A percentile compares a stretch with the other conserved stretches of the same genome.
Conservation (phyloP, 2,113 vertebrate genomes). For the Murina feae region DNA sequence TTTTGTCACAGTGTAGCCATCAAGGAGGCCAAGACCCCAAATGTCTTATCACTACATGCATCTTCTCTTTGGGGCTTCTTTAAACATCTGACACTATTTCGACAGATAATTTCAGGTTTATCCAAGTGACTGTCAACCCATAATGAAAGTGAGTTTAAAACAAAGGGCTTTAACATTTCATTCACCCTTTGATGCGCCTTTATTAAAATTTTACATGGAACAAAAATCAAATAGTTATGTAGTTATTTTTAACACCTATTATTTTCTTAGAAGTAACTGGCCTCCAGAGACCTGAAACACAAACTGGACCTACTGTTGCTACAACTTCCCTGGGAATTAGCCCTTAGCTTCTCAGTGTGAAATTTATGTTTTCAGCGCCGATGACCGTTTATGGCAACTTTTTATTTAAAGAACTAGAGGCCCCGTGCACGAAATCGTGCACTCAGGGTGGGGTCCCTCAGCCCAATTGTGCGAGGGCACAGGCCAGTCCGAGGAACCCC, state of each 20-base stretch:
- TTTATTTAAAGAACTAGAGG: neutral
- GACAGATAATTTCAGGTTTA: slow-evolving; percentile 5
- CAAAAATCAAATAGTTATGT: slow-evolving; percentile 6
- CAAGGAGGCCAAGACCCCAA: neutral
- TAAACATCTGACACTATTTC: slow-evolving; percentile 4
- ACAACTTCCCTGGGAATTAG: slow-evolving; percentile 15
- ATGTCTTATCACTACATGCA: neutral
- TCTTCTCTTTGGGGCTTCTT: neutral
- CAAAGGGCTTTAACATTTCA: neutral
- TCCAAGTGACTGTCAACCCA: neutral
- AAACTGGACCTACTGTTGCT: slow-evolving; percentile 7
- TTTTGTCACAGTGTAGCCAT: neutral
- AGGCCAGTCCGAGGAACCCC: no score
- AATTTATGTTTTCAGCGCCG: slow-evolving; percentile 23
- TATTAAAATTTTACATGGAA: slow-evolving; percentile 45
- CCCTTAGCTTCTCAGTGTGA: neutral
- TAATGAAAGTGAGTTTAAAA: slow-evolving; percentile 29
- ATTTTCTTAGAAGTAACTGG: slow-evolving; percentile 30
- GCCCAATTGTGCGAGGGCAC: no score
- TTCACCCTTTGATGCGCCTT: neutral
- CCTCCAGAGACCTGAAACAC: neutral
- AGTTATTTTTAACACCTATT: slow-evolving; percentile 28
- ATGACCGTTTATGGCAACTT: slow-evolving; percentile 9
- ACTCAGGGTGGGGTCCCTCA: no score
- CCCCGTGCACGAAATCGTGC: no score